Base-by-base conservation (phyloP, 2,888 invertebrate genomes). In the Yponomeuta plumbellus region DNA sequence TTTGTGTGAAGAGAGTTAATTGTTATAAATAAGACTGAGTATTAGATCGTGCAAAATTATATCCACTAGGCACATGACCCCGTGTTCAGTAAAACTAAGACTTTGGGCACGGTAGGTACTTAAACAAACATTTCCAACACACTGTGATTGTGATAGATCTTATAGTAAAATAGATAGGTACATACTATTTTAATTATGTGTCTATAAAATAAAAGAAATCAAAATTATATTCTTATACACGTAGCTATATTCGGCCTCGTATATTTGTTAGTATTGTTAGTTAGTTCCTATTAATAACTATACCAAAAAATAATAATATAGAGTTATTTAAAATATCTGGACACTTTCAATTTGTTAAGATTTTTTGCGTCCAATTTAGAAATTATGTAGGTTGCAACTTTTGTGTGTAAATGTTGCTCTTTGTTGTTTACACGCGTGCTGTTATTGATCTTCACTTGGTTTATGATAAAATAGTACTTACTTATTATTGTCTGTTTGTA, bases 11-110 rank as follows among this genome's bases (percentile, higher is more conserved):
- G n/a, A n/a, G n/a, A n/a, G n/a, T n/a, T n/a, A n/a, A n/a, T 34
- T 34, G 5, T 34, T 34, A 34, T 34, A 34, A 34, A 34, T 34
- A 34, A 34, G 34, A 34, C 34, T 34, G 8, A 34, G 34, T 34
- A 6, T 34, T 34, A 34, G 17, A 52, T 3, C 44, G 17, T 17
- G 17, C 44, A 13, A 13, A 52, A 52, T 44, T 3, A 44, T 52
- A 52, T 52, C 44, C 13, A 52, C 17, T n/a, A 67, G 61, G 67
- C 67, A 67, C 67, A 65, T 67, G 65, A 65, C 65, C 59, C 67
- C 65, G 65, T 52, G 66, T 66, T 22, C 61, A 59, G 20, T 59
- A 57, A 21, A n/a, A 20, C 26, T 13, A 52, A 13, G 17, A 52
- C 44, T 52, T 52, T 52, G 2, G 44, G 44, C 44, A 52, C 17